Base-by-base conservation (phyloP, 1,140 invertebrate species). In the Drosophila prosaltans region DNA sequence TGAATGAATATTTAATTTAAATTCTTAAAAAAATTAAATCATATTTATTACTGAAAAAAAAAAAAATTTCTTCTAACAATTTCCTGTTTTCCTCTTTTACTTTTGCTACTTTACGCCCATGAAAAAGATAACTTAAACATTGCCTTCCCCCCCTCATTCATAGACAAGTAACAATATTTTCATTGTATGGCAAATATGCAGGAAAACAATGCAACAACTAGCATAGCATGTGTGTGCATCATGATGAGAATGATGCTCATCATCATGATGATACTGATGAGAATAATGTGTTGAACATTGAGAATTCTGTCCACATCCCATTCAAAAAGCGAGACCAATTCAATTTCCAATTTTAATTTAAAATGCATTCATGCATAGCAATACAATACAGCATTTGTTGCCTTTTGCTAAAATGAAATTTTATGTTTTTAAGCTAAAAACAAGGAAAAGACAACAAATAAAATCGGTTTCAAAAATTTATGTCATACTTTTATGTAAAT, bases 91-190 rank as follows among this genome's bases (percentile, higher is more conserved):
- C 16, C 16, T 16, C 16, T 16, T 16, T 16, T 16, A 16, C 16
- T 16, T 16, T 16, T 16, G 16, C 16, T 16, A 16, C 16, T 16
- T 16, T 16, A 16, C 16, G 0, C 16, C 16, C 16, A 16, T 16
- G 16, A 16, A 16, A 16, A 16, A 16, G 16, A 16, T 16, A 16
- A 16, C 16, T 16, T 16, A 16, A 16, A 16, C 16, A 16, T 16
- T 16, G 16, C 0, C 16, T 16, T 16, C 16, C 16, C 16, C 16
- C 16, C 16, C 16, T 16, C 16, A 16, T 62, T 74, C 51, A 32
- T 36, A 74, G 58, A 57, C 8, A 21, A 39, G 64, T 36, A 74
- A 61, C 63, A 67, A 67, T 74, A 74, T 74, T 75, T 75, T 74
- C 58, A 62, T 72, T 74, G 73, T 59, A 68, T 75, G 57, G 39